Conservation (phyloP, 2,797 vertebrate species). For the Tachyglossus aculeatus region DNA sequence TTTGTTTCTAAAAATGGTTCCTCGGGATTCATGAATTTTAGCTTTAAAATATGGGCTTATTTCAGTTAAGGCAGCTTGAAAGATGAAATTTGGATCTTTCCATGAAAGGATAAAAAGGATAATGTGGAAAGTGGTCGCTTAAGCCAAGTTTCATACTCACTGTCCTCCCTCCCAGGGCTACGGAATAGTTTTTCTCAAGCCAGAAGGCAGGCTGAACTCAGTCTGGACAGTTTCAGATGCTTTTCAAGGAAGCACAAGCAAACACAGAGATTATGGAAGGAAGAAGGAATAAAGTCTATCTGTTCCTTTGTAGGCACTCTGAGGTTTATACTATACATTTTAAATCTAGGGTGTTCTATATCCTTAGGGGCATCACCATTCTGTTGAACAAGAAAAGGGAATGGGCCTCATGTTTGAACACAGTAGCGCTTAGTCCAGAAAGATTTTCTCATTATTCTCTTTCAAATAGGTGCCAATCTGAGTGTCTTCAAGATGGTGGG, state of each 20-base stretch:
- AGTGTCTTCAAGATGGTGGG: too few species aligned
- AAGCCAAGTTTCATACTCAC: neutral
- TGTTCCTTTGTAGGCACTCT: neutral
- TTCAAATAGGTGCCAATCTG: constrained; percentile 45
- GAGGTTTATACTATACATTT: neutral
- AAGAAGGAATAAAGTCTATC: too few species aligned
- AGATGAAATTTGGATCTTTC: neutral
- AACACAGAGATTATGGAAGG: neutral
- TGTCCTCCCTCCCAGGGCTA: neutral
- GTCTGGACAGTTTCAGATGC: neutral
- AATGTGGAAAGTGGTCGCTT: constrained; percentile 11
- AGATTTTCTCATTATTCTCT: constrained; percentile 34
- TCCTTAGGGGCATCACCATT: neutral
- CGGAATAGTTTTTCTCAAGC: neutral
- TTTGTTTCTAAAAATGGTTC: neutral
- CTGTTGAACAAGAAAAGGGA: neutral
- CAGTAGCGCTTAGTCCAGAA: constrained; percentile 27
- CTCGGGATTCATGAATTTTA: neutral
- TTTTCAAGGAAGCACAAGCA: neutral
- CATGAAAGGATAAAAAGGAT: neutral
- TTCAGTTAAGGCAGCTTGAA: neutral
- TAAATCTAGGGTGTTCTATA: neutral
- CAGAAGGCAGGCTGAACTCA: neutral
- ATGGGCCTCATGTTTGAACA: constrained; percentile 12
- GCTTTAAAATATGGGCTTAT: neutral